A percentile compares a stretch with the other conserved stretches of the same genome.
Evolutionary conservation across 2,113 vertebrate species (phyloP).

Genomic region (Passer montanus): DNA sequence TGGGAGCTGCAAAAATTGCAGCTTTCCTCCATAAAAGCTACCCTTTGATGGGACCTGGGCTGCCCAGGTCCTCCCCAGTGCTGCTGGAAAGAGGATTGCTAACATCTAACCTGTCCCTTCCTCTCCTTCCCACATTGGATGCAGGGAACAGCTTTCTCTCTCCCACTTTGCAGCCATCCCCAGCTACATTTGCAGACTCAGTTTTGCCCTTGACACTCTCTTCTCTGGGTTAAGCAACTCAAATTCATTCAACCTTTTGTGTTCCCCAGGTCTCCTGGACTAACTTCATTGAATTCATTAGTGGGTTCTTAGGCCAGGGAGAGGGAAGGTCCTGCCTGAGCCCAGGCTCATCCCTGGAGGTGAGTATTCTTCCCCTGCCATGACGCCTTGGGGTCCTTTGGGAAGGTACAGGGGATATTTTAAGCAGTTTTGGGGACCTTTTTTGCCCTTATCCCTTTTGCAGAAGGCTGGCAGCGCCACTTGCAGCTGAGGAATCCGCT

Average conservation of each 20-base stretch:
- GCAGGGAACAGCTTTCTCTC: neutral
- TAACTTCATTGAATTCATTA: neutral
- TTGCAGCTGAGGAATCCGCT: neutral
- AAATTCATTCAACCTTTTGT: neutral
- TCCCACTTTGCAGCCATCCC: neutral
- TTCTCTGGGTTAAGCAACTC: constrained; percentile 1
- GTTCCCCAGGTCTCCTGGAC: neutral
- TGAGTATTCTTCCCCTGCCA: neutral
- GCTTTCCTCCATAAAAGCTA: neutral
- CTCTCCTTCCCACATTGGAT: neutral
- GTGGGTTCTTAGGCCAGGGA: neutral
- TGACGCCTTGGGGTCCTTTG: neutral
- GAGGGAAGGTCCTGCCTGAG: neutral
- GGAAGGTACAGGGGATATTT: neutral
- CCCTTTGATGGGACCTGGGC: neutral
- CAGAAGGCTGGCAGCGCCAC: neutral
- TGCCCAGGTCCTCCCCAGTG: neutral
- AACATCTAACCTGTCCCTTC: neutral
- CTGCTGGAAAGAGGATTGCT: neutral
- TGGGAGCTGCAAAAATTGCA: neutral
- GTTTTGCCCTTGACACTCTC: neutral
- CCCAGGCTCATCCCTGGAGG: neutral
- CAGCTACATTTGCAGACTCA: neutral
- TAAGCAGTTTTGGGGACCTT: neutral
- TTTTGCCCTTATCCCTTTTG: neutral